These are phyloP conservation scores for Pachyuromys duprasi DNA, from an alignment of 2,797 vertebrate genomes.

Conservation along the genomic window DNA sequence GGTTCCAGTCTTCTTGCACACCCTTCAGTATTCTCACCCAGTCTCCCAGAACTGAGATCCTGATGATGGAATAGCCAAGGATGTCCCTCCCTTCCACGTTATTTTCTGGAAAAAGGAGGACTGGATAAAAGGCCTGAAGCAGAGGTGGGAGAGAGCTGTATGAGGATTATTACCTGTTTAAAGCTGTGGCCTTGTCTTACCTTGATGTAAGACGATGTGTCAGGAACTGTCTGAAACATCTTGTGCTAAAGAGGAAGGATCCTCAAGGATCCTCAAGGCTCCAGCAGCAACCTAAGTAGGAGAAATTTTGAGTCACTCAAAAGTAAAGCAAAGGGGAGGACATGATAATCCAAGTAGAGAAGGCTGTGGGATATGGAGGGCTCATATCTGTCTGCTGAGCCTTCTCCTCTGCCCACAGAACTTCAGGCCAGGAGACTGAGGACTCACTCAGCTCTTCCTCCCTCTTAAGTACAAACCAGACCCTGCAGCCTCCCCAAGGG, in stretches of 20 bases:
- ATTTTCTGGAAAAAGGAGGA: background rate
- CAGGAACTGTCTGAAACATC: constrained; percentile 99
- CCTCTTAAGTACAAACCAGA: background rate
- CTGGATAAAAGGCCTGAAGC: no score
- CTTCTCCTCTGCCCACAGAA: background rate
- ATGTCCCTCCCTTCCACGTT: background rate
- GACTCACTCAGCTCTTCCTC: background rate
- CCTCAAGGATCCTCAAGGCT: constrained; percentile 82
- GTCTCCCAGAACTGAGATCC: background rate
- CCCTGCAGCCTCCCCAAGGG: accelerated
- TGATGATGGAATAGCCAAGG: background rate
- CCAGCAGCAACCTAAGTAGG: constrained; percentile 80
- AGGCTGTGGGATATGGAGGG: accelerated
- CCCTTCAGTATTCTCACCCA: no score
- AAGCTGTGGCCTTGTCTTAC: constrained; percentile 94
- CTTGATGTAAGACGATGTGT: constrained; percentile 99
- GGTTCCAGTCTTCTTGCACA: background rate
- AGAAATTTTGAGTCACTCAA: constrained; percentile 47
- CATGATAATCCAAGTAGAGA: no score
- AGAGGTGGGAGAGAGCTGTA: background rate
- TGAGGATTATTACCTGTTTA: constrained; percentile 90
- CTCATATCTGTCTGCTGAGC: background rate
- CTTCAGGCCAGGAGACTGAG: background rate
- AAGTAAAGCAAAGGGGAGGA: background rate
- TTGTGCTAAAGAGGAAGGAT: constrained; percentile 86